phyloP scores from a whole-genome alignment of 2,888 invertebrate genomes.

The Balanococcus diminutus region DNA sequence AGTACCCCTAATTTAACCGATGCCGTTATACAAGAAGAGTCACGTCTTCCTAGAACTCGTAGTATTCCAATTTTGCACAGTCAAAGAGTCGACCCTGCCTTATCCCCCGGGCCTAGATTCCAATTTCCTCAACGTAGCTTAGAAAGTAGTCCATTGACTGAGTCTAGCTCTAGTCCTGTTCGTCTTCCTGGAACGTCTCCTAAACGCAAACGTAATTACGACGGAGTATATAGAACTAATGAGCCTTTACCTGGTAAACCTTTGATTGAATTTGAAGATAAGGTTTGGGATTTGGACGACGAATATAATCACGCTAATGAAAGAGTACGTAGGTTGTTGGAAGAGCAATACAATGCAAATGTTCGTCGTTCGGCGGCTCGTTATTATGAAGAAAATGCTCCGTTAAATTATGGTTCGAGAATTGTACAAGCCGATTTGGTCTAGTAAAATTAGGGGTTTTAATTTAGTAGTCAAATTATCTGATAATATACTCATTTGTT shows the following conservation, averaged over 20 bases:
- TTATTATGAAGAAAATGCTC: conserved; percentile 29
- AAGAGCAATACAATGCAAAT: not conserved
- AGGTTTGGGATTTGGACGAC: conserved; percentile 65
- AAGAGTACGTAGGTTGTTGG: conserved; percentile 15
- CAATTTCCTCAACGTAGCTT: not conserved
- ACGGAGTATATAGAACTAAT: conserved; percentile 81
- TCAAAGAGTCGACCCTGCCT: not conserved
- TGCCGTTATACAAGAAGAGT: not conserved
- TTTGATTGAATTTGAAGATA: conserved; percentile 78
- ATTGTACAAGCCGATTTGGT: conserved; percentile 34
- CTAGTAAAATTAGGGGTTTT: not conserved
- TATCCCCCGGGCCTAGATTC: not conserved
- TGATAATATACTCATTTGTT: conserved; percentile 40
- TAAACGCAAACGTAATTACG: conserved; percentile 72
- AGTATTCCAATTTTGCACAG: not conserved
- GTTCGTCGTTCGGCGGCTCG: not conserved
- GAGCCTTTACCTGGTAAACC: conserved; percentile 80
- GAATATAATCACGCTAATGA: conserved; percentile 50
- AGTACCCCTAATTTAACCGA: conserved; percentile 53
- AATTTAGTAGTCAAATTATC: not conserved
- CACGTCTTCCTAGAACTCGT: not conserved
- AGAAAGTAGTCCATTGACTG: not conserved
- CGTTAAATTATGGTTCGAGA: not conserved
- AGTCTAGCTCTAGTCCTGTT: not conserved
- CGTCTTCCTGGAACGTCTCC: not conserved